Evolutionary conservation across 2,113 vertebrate genomes (phyloP), one percentile per base, ranked within the genome.

Genomic region (Mugil cephalus): DNA sequence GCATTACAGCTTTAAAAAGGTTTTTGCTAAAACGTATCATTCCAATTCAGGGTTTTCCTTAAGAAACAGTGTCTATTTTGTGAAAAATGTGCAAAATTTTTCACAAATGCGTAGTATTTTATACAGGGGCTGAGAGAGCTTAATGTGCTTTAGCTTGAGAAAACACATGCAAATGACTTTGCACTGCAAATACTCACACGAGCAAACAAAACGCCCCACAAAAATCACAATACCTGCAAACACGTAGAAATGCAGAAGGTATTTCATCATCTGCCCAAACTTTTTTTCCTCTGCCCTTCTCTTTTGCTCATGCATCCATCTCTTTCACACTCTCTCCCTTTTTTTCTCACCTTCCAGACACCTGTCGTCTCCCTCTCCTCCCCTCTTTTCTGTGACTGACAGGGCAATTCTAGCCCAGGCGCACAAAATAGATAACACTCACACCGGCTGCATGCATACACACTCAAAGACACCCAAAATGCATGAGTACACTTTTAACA

Each of bases 311-410:
- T 58, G 59, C 76, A 76, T 87, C 66, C 53, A 72, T 88, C 71
- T 69, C 53, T 81, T 79, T 82, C 79, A 77, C 62, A 54, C 69
- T 65, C 54, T 67, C 54, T 62, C 61, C 58, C 24, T 58, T 62
- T 34, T 34, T 61, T 24, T 42, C 73, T 61, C 62, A 39, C 62
- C 69, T 77, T 68, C 53, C 58, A 39, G 50, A 69, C 88, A 89
- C 89, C 87, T 87, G 79, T 84, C 68, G 56, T 86, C 80, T 83
- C 74, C 55, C 58, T 78, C 81, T 79, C 74, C 74, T 76, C 67
- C 74, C 53, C 64, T 52, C 73, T 85, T 83, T 72, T 74, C 54
- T 73, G 79, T 81, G 87, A 92, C 54, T 90, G 87, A 91, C 91
- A 87, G 74, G 78, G 70, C 80, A 85, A 87, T 91, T 88, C 83